Percentiles rank a stretch among this genome's conserved stretches.
Evolutionary conservation across 2,797 vertebrate genomes (phyloP).

Genomic region (Channa striata): DNA sequence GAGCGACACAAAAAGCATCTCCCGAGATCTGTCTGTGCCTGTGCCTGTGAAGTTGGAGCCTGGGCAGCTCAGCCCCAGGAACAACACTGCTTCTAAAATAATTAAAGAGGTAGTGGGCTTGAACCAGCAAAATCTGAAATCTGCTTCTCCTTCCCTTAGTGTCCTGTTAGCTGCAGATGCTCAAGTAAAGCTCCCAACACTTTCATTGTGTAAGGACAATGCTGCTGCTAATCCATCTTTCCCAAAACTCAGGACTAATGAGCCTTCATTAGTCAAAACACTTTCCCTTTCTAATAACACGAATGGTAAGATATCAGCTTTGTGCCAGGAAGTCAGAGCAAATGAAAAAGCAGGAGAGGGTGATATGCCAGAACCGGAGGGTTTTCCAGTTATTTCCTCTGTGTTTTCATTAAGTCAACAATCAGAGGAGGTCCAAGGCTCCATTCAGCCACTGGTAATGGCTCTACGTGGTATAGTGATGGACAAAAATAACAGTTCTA

Average conservation of each 20-base stretch:
- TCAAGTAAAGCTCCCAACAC: conserved; percentile 30
- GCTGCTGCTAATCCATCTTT: conserved; percentile 29
- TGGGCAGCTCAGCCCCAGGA: conserved; percentile 31
- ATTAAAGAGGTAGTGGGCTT: conserved; percentile 35
- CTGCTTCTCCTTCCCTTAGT: conserved; percentile 34
- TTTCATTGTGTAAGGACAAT: conserved; percentile 34
- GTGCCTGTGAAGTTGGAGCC: conserved; percentile 69
- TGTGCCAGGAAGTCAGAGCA: conserved; percentile 39
- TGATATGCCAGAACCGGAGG: conserved; percentile 54
- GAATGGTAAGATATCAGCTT: conserved; percentile 40
- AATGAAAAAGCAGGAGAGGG: conserved; percentile 21
- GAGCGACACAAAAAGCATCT: conserved; percentile 33
- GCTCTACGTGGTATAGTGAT: conserved; percentile 77
- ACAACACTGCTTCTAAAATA: conserved; percentile 24
- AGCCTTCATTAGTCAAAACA: conserved; percentile 12
- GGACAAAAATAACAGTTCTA: conserved; percentile 54
- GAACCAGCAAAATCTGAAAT: conserved; percentile 47
- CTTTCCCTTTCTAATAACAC: conserved; percentile 14
- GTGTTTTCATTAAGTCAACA: conserved; percentile 92
- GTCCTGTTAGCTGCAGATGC: conserved; percentile 21
- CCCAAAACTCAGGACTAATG: conserved; percentile 23
- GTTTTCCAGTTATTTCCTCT: conserved; percentile 93
- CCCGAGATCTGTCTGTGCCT: conserved; percentile 7
- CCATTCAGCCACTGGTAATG: conserved; percentile 74
- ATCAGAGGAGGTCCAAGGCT: conserved; percentile 57